Evolutionary conservation across 2,113 vertebrate genomes (phyloP), one percentile per base, ranked within the genome.

Genomic region (Ascaphus truei): DNA sequence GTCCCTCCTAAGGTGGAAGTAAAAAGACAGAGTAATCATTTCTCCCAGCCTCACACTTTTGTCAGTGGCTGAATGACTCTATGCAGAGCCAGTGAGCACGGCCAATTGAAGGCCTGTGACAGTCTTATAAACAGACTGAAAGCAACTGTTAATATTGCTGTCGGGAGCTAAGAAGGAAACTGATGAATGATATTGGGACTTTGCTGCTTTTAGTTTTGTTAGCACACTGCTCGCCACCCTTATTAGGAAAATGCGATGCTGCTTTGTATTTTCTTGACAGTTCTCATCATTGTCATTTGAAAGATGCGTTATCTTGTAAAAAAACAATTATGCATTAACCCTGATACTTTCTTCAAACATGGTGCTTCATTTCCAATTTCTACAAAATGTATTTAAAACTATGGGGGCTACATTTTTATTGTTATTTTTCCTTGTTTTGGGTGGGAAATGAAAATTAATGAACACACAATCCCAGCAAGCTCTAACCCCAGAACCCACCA

Each of bases 111-210:
- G 79, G 77, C 78, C 81, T 88, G 82, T 90, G 87, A 88, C 82
- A 58, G 53, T 76, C 73, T 2, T 87, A 83, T 90, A 91, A 91
- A 92, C 89, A 90, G 78, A 84, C 77, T 79, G 81, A 83, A 86
- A 84, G 83, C 86, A 87, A 87, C 82, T 89, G 88, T 89, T 89
- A 89, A 78, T 85, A 84, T 83, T 86, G 81, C 85, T 86, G 86
- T 88, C 86, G 75, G 83, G 75, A 86, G 84, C 80, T 80, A 83
- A 71, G 87, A 88, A 88, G 85, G 79, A 86, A 81, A 80, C 79
- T 89, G 88, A 91, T 90, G 86, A 86, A 90, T 91, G 34, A 67
- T 77, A 83, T 84, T 80, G 83, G 86, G 47, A 73, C 80, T 78
- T 75, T 60, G 68, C 81, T 76, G 69, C 84, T 78, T 83, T 80